Evolutionary conservation across 2,888 invertebrate genomes (phyloP), one percentile per base, ranked within the genome.

Genomic region (Rapana venosa): DNA sequence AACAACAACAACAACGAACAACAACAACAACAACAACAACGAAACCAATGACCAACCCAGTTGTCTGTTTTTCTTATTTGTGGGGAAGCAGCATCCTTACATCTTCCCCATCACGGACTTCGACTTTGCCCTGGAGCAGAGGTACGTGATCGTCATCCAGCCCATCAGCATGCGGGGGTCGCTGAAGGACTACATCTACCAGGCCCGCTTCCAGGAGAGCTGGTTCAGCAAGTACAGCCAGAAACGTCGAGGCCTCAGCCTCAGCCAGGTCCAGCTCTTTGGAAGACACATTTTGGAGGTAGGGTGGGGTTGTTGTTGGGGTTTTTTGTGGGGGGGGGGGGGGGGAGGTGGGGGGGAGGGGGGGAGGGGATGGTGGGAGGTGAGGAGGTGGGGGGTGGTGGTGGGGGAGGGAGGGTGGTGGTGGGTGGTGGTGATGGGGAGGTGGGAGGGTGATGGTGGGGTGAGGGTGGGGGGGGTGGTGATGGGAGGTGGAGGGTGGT

Each of bases 81-180:
- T n/a, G n/a, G n/a, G n/a, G n/a, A n/a, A n/a, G 36, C 98, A 98
- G 96, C 98, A 99, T 96, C 98, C 99, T 0, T 98, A 98, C 96
- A 98, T 99, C 92, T 98, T 98, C 96, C 98, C 98, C 0, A 97
- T 98, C 56, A 96, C 98, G 93, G 98, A 98, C 95, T 97, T 98
- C 92, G 98, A 98, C 94, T 97, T 98, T 95, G 96, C 96, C 90
- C 95, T 96, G 79, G 96, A 96, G 86, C 95, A 96, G 91, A 94
- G 94, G 83, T 96, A 98, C 97, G 93, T 96, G 58, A 97, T 98
- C 90, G 97, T 98, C 56, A 97, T 98, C 8, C 97, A 98, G 94
- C 98, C 98, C 0, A 97, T 98, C 93, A 98, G 98, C 96, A 97
- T 97, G 61, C 97, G 97, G 92, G 98, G 98, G 88, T 98, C 98